Evolutionary conservation across 2,797 vertebrate species (phyloP).

Genomic region (Antrozous pallidus): DNA sequence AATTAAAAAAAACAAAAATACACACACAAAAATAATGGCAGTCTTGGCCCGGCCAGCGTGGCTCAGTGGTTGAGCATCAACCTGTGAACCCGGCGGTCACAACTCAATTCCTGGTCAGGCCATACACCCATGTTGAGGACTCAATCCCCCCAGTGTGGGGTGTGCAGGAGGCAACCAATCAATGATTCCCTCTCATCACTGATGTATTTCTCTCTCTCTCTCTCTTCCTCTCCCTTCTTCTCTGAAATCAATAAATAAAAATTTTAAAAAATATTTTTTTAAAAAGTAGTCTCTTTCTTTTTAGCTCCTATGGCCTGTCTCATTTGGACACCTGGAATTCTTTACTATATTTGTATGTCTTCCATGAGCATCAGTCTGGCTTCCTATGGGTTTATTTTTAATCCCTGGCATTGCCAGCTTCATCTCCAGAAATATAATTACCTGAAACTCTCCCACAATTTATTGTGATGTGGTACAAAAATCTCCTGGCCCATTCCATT

Average conservation of each 20-base stretch:
- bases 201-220: too few species aligned
- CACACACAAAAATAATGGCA: background rate
- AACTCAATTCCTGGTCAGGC: too few species aligned
- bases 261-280: too few species aligned
- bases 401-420: background rate
- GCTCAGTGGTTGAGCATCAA: too few species aligned
- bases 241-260: too few species aligned
- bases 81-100: too few species aligned
- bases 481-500: background rate
- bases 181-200: too few species aligned
- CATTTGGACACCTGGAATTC: background rate
- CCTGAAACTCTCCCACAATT: background rate
- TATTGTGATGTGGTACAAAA: constrained; percentile 12
- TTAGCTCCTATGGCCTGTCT: background rate
- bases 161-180: too few species aligned
- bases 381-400: background rate
- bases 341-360: background rate
- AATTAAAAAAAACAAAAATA: background rate
- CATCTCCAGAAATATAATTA: constrained; percentile 16
- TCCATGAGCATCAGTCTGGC: background rate
- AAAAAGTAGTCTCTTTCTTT: background rate
- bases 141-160: too few species aligned
- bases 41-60: background rate
- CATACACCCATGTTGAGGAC: too few species aligned
- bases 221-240: too few species aligned